Base-by-base conservation (phyloP, 2,113 vertebrate species). In the Burhinus oedicnemus region DNA sequence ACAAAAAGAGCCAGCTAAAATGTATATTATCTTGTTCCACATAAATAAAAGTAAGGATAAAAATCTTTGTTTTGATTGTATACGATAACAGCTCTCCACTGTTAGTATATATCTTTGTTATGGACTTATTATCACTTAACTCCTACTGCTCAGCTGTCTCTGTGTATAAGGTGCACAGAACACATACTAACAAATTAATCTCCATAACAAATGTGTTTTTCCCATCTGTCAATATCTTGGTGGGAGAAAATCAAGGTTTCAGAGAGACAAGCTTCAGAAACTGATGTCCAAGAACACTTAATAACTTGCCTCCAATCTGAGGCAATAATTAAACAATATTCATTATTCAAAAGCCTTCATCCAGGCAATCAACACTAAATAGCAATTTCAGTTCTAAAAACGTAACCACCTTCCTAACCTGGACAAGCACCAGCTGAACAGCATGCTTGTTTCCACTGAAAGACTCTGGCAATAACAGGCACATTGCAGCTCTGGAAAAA, bases 141-240 rank as follows among this genome's bases (percentile, higher is more conserved):
- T 94, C 83, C 80, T 77, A 95, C 85, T 79, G 52, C 74, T 81
- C 89, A 96, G 90, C 89, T 97, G 78, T 88, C 44, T 79, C 61
- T 79, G 27, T 70, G 32, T 38, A 42, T 47, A 58, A 90, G 30
- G 64, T 65, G 80, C 19, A 70, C 13, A 49, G 45, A 91, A 87
- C 8, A 74, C 21, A 83, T 2, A 87, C 42, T 71, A 93, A 84
- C 25, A 90, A 92, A 91, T 78, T 71, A 57, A 64, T 83, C 58
- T 75, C 45, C 14, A 15, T 12, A 83, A 87, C 2, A 92, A 89
- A 85, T 27, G 55, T 42, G 3, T 1, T 58, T 49, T 89, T 93
- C 71, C 38, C 29, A 71, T 92, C 68, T 90, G 36, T 38, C 77
- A 77, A 2, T 88, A 80, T 57, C 40, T 71, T 80, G 38, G 19